Evolutionary conservation across 2,888 invertebrate species (phyloP).

Genomic region (Orchesella flavescens): DNA sequence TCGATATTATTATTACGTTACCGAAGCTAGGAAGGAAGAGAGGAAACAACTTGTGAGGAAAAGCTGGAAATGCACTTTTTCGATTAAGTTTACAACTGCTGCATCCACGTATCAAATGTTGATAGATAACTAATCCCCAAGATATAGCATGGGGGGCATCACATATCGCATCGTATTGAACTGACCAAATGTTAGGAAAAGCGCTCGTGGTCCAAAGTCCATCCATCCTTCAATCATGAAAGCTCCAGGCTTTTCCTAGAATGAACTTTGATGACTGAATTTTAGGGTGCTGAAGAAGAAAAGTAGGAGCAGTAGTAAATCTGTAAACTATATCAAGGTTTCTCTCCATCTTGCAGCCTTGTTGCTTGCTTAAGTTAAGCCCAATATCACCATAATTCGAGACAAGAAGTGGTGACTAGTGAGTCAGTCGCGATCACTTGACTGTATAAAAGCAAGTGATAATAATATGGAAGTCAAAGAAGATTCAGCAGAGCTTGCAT

Average conservation of each 20-base stretch:
- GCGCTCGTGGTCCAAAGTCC: slow-evolving; percentile 15
- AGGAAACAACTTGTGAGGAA: not conserved
- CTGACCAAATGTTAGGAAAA: slow-evolving; percentile 18
- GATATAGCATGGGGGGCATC: not conserved
- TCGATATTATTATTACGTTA: slow-evolving; percentile 16
- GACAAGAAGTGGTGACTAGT: too few relatives aligned
- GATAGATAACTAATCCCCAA: slow-evolving; percentile 43
- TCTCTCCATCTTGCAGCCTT: not conserved
- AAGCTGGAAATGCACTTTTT: slow-evolving; percentile 48
- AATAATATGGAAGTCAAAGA: too few relatives aligned
- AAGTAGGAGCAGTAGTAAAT: slow-evolving; percentile 39
- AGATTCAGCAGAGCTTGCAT: too few relatives aligned
- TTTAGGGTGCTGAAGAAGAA: slow-evolving; percentile 15
- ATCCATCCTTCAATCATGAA: slow-evolving; percentile 20
- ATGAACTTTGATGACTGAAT: slow-evolving; percentile 48
- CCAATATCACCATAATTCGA: slow-evolving; percentile 22
- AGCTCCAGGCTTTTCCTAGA: slow-evolving; percentile 46
- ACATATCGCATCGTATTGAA: not conserved
- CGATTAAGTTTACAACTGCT: slow-evolving; percentile 53
- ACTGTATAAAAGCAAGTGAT: not conserved
- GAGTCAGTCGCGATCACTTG: not conserved
- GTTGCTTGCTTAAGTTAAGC: slow-evolving; percentile 44
- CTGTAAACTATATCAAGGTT: slow-evolving; percentile 9
- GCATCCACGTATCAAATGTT: slow-evolving; percentile 25
- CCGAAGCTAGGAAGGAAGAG: not conserved